Base-by-base conservation (phyloP, 2,888 invertebrate species). In the Scaptomyza reducta region DNA sequence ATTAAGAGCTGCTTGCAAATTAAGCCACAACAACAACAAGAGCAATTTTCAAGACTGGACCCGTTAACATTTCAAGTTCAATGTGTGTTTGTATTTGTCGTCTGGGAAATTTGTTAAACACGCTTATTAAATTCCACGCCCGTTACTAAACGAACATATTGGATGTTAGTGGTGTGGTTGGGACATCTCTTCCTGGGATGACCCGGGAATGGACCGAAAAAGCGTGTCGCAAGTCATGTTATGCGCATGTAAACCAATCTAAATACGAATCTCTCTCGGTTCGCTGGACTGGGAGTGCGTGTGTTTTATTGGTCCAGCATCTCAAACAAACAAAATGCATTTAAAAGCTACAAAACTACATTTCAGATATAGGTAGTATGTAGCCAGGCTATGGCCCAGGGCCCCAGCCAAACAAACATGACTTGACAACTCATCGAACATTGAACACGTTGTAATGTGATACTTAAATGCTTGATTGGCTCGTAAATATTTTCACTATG, bases 351-450 rank as follows among this genome's bases (percentile, higher is more conserved):
- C 84, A 85, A 85, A 88, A 88, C 84, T 84, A 79, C 88, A 85
- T 77, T 77, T 83, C 82, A 79, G 68, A 76, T 66, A 40, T 16
- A 16, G 16, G 40, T 40, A 16, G 40, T 40, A 16, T 40, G 40
- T 14, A 50, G 53, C 62, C 62, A 66, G 64, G 56, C 72, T 56
- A 55, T 58, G 56, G 64, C 61, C 59, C 73, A 63, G 62, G 63
- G 73, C 74, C 44, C 35, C 53, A 50, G 71, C 71, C 74, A 74
- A 89, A 89, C 74, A 77, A 71, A 89, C 89, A 89, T 81, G 90
- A 90, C 89, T 90, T 90, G 90, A 90, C 90, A 90, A 90, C 90
- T 90, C 90, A 90, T 90, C 90, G 90, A 89, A 89, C 90, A 90
- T 88, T 90, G 88, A 89, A 90, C 90, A 90, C 84, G 90, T 88